Evolutionary conservation across 2,797 vertebrate genomes (phyloP).

Genomic region (Amblyopsis hoosieri): DNA sequence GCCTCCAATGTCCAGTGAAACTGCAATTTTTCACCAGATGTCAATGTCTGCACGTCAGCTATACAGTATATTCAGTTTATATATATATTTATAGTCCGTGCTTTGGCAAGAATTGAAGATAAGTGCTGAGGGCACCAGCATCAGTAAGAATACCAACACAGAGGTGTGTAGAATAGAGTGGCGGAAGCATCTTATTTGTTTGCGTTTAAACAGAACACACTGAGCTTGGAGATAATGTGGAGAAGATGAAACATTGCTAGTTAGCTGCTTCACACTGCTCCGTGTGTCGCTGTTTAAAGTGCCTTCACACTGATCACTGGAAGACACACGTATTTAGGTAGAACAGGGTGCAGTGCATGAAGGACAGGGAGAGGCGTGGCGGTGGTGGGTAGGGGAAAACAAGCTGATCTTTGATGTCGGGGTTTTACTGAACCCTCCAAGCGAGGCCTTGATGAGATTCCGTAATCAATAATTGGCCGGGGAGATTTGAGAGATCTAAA

Average conservation of each 20-base stretch:
- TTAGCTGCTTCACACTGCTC: slow-evolving; percentile 45
- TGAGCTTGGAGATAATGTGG: slow-evolving; percentile 61
- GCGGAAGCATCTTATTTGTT: slow-evolving; percentile 1
- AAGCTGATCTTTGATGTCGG: slow-evolving; percentile 62
- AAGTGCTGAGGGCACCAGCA: slow-evolving; percentile 20
- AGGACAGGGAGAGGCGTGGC: slow-evolving; percentile 18
- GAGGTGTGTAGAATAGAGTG: slow-evolving; percentile 25
- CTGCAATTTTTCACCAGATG: slow-evolving; percentile 39
- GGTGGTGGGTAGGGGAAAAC: slow-evolving; percentile 28
- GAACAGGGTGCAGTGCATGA: slow-evolving; percentile 32
- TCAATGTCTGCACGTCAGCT: slow-evolving; percentile 27
- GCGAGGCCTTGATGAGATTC: slow-evolving; percentile 63
- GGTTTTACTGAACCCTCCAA: slow-evolving; percentile 52
- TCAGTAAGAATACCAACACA: slow-evolving; percentile 38
- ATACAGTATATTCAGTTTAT: slow-evolving; percentile 1
- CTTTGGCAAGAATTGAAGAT: slow-evolving; percentile 45
- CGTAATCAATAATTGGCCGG: slow-evolving; percentile 60
- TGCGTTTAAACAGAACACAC: slow-evolving; percentile 52
- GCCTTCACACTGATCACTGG: slow-evolving; percentile 51
- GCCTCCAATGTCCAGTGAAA: slow-evolving; percentile 42
- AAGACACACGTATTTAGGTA: slow-evolving; percentile 58
- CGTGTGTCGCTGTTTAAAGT: slow-evolving; percentile 33
- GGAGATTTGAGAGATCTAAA: slow-evolving; percentile 47
- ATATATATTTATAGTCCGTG: slow-evolving; percentile 23
- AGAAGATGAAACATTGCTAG: slow-evolving; percentile 53